phyloP scores from a whole-genome alignment of 2,797 vertebrate genomes.

The Poecilia velifera region DNA sequence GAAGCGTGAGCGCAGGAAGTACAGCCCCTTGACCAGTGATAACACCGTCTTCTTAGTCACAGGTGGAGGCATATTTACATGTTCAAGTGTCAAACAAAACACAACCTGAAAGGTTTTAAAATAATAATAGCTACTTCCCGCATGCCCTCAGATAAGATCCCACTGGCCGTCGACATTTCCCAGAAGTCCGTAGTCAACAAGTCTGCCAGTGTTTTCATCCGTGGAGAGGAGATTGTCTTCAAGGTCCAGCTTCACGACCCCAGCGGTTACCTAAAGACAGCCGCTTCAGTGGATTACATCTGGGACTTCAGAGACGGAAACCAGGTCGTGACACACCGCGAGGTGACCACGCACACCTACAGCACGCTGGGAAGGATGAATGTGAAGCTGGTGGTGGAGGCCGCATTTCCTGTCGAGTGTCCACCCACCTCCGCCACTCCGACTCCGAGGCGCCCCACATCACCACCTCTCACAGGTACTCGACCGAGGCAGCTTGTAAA shows the following conservation, averaged over 20 bases:
- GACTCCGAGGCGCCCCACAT: conserved; percentile 48
- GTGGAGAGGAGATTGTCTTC: conserved; percentile 86
- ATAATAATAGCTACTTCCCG: not conserved
- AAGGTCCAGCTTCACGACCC: conserved; percentile 89
- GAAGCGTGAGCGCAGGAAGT: conserved; percentile 77
- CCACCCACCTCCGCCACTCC: conserved; percentile 65
- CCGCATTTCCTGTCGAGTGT: conserved; percentile 85
- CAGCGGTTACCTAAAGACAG: conserved; percentile 88
- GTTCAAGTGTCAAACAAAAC: conserved; percentile 14
- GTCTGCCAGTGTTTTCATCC: conserved; percentile 86
- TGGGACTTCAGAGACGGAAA: conserved; percentile 92
- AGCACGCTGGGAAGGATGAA: conserved; percentile 82
- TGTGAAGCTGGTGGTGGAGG: conserved; percentile 87
- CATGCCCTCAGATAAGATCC: conserved; percentile 87
- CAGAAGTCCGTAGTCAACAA: conserved; percentile 88
- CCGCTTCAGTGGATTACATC: conserved; percentile 84
- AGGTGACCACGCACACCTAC: conserved; percentile 80
- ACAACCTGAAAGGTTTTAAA: not conserved
- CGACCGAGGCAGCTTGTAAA: not conserved
- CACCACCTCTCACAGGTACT: conserved; percentile 64
- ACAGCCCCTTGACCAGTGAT: conserved; percentile 83
- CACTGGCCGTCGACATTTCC: conserved; percentile 85
- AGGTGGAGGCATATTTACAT: conserved; percentile 72
- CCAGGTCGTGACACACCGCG: conserved; percentile 84
- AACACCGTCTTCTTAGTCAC: conserved; percentile 84